Percentiles rank a stretch among this genome's conserved stretches.
phyloP scores from a whole-genome alignment of 2,888 invertebrate genomes.

The Apamea monoglypha region DNA sequence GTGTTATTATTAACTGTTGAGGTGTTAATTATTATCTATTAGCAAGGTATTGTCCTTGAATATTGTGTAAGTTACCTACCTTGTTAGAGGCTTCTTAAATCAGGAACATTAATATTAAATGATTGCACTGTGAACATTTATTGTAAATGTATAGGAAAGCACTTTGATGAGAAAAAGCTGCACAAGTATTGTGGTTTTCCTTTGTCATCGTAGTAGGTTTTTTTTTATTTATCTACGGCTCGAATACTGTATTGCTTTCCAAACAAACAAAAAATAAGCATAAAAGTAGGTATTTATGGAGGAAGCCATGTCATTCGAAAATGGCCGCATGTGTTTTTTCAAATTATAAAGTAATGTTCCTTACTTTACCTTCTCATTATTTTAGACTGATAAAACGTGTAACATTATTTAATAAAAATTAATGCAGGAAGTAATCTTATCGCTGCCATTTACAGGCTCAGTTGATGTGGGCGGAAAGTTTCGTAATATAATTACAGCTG shows the following conservation, averaged over 20 bases:
- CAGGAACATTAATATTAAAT: too few relatives aligned
- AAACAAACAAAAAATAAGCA: neutral
- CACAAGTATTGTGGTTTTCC: too few relatives aligned
- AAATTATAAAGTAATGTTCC: too few relatives aligned
- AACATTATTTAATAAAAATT: neutral
- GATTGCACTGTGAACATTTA: neutral
- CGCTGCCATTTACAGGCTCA: neutral
- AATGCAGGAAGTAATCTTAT: neutral
- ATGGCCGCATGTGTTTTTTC: neutral
- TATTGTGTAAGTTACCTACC: neutral
- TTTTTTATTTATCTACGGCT: neutral
- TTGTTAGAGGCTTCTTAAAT: neutral
- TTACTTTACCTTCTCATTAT: neutral
- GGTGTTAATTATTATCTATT: slow-evolving; percentile 35
- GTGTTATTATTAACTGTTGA: slow-evolving; percentile 18
- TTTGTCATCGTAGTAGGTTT: neutral
- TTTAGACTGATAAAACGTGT: neutral
- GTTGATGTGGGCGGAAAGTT: slow-evolving; percentile 32
- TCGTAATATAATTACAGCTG: slow-evolving; percentile 33
- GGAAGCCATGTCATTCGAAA: neutral
- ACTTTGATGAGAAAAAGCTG: neutral
- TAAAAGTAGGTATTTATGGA: neutral
- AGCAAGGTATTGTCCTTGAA: slow-evolving; percentile 6
- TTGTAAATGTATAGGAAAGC: neutral
- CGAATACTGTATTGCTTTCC: neutral